Conservation (phyloP, 2,113 vertebrate species). For the Odocoileus virginianus region DNA sequence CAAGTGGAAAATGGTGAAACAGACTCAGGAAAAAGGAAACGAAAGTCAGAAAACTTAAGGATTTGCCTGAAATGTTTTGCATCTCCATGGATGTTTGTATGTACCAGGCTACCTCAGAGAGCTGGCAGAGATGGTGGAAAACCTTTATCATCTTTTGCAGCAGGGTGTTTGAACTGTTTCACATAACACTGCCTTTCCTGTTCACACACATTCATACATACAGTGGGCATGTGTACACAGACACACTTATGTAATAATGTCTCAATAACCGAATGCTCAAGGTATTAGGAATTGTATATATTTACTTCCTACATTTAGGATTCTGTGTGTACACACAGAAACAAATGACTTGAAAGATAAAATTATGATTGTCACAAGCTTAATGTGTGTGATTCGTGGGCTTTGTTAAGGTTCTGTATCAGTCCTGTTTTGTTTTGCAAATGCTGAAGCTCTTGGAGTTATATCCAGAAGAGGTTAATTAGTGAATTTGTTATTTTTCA, state of each 20-base stretch:
- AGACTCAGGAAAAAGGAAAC: neutral
- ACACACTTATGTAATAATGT: neutral
- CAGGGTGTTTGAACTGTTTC: neutral
- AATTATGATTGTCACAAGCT: neutral
- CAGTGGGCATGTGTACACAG: fast-evolving
- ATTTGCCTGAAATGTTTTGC: neutral
- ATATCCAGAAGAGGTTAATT: neutral
- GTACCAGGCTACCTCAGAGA: neutral
- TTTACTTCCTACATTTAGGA: neutral
- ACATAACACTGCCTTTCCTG: neutral
- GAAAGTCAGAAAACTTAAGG: neutral
- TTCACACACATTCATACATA: neutral
- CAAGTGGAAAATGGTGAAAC: neutral
- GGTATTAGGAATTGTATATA: neutral
- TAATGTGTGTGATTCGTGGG: neutral
- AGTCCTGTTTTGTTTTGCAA: neutral
- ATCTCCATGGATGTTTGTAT: neutral
- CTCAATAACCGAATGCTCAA: neutral
- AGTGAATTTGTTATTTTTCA: neutral
- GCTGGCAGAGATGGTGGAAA: neutral
- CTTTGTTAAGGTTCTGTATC: neutral
- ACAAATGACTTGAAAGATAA: neutral
- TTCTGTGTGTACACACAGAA: constrained; percentile 17
- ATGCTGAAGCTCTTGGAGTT: neutral
- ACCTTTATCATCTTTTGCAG: neutral